Evolutionary conservation across 1,140 invertebrate species (phyloP).

Genomic region (Ridgeia piscesae): DNA sequence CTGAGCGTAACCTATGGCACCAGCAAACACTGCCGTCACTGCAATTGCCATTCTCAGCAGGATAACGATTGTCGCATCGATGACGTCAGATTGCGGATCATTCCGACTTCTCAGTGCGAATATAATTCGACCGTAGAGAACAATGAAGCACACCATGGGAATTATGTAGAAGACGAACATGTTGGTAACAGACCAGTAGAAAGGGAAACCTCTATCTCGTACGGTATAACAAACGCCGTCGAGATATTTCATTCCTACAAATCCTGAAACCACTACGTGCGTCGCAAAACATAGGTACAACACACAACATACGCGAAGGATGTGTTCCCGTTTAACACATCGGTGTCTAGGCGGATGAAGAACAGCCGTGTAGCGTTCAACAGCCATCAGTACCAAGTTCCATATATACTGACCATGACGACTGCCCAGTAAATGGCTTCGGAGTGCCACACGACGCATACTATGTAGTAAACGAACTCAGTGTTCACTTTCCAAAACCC

Average conservation of each 20-base stretch:
- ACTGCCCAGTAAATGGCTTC: constrained; percentile 9
- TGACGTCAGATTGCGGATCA: background rate
- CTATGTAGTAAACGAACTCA: background rate
- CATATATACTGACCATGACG: background rate
- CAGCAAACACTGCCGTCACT: background rate
- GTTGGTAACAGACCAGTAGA: background rate
- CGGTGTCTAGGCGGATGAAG: background rate
- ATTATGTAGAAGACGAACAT: background rate
- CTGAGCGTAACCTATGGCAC: background rate
- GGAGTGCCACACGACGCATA: constrained; percentile 16
- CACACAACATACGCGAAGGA: background rate
- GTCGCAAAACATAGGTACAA: background rate
- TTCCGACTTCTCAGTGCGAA: background rate
- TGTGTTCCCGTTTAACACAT: background rate
- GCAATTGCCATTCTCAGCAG: constrained; percentile 10
- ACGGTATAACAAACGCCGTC: background rate
- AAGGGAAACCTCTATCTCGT: background rate
- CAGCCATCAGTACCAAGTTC: constrained; percentile 8
- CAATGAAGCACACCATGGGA: background rate
- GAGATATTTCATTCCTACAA: background rate
- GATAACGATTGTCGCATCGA: background rate
- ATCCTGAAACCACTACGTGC: background rate
- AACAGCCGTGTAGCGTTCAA: constrained; percentile 15
- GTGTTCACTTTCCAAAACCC: background rate
- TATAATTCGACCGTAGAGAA: background rate